Evolutionary conservation across 2,797 vertebrate genomes (phyloP), one percentile per base, ranked within the genome.

Genomic region (Sebastes goodei): DNA sequence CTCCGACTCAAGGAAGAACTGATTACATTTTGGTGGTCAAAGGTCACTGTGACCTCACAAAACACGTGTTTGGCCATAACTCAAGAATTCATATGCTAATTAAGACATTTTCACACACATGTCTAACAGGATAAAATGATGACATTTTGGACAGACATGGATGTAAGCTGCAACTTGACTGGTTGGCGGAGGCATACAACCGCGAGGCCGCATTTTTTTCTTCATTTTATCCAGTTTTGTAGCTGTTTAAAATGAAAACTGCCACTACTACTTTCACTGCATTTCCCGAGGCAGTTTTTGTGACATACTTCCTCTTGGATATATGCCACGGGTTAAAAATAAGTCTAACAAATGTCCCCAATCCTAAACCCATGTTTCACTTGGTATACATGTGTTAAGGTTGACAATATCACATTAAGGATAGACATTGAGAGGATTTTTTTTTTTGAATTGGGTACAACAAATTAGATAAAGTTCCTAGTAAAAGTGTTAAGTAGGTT

Each of bases 251-350:
- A 81, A 65, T 49, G 29, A 70, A 69, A 82, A 33, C 56, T 79
- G 71, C 52, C 74, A 74, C 30, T 80, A 15, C 71, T 76, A 74
- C 74, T 30, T 64, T 49, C 0, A 12, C 72, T 70, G 38, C 38
- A 30, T 87, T 71, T 59, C 81, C 74, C 9, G 10, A 68, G 74
- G 73, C 73, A 23, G 11, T 65, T 86, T 76, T 81, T 83, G 55
- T 86, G 81, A 86, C 88, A 86, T 56, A 85, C 78, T 89, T 86
- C 61, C 63, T 77, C 23, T 75, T 86, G 83, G 76, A 84, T 85
- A 49, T 81, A 80, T 87, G 82, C 79, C 85, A 86, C 71, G 56
- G 27, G 55, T 81, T 88, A 83, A 83, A 83, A 86, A 84, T 86
- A 88, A 71, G 35, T 63, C 30, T 38, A 23, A 60, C 27, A 78